Evolutionary conservation across 1,140 invertebrate species (phyloP), one percentile per base, ranked within the genome.

Genomic region (Heliconius hermathena): DNA sequence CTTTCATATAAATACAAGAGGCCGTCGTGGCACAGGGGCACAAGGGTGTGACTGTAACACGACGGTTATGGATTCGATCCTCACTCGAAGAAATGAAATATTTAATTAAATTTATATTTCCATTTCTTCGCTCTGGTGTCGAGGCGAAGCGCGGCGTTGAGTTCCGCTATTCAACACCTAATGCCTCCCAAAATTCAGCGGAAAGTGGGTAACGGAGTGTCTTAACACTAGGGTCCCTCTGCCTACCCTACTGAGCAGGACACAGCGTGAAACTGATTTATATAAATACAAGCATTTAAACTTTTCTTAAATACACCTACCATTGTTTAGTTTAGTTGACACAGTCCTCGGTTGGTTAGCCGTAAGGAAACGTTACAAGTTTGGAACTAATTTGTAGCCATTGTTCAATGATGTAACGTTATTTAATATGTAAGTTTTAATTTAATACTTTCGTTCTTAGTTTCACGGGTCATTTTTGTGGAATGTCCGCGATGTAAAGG

Each of bases 281-380:
- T 18, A 20, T 54, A 54, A 54, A 54, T 20, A 54, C 3, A 60
- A 60, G 8, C 8, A 60, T 3, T 29, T 29, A 66, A 66, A 66
- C 11, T 29, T 66, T 66, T 66, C 13, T 26, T 66, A 29, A 26
- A 16, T 66, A 9, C 6, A 22, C 16, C 22, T 1, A 82, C 82
- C 81, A 85, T 87, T 88, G 84, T 85, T 85, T 54, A 22, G 71
- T 79, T 85, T 84, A 84, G 81, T 84, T 87, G 84, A 89, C 87
- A 86, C 79, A 33, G 41, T 66, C 83, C 77, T 79, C 84, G 77
- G 74, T 81, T 82, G 77, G 78, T 72, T 16, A 75, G 41, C 41
- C 16, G 54, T 79, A 76, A 73, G 74, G 78, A 78, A 81, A 71
- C 76, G 71, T 78, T 78, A 74, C 70, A 33, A 71, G 77, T 75